Evolutionary conservation across 2,797 vertebrate genomes (phyloP), one percentile per base, ranked within the genome.

Genomic region (Cyprinella venusta): DNA sequence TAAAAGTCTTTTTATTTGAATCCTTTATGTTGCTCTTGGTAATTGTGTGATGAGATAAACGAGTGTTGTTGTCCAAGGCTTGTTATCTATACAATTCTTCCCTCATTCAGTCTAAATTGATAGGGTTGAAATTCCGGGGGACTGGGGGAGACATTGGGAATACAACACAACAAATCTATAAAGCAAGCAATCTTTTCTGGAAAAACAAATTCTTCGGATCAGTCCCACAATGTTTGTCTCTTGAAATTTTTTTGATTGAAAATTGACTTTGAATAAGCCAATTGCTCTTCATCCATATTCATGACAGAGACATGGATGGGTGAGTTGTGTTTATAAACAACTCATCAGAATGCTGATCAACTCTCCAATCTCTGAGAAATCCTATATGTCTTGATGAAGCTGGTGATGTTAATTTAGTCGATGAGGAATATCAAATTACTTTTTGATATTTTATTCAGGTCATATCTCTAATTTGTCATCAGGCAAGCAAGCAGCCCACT

Each of bases 251-350:
- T 56, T 19, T n/a, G 48, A 38, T 61, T 59, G 38, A 91, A 88
- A 90, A 89, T 88, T 85, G 88, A 80, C 86, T 91, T 90, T 92
- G 86, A 91, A 92, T 91, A 89, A 92, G 89, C 76, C 87, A 85
- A 86, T 88, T 87, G 81, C 26, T 82, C 87, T 80, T 68, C 61
- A 89, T 94, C 83, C 89, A 90, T 92, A 92, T 92, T 91, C 90
- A 91, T 92, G 89, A 92, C 88, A 56, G 24, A 85, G 75, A 26
- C 82, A 10, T 80, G 71, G 69, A 21, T 76, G 76, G 45, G 26
- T 63, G 52, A 63, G 72, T 77, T 86, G 56, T 76, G 48, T 71
- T 80, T 81, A 83, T 61, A 76, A 77, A 76, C 82, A 70, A 68
- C 79, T 84, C 64, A 76, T 84, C 85, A 52, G 76, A 82, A 80